Conservation (phyloP, 2,888 invertebrate genomes). For the Morpho helenor region DNA sequence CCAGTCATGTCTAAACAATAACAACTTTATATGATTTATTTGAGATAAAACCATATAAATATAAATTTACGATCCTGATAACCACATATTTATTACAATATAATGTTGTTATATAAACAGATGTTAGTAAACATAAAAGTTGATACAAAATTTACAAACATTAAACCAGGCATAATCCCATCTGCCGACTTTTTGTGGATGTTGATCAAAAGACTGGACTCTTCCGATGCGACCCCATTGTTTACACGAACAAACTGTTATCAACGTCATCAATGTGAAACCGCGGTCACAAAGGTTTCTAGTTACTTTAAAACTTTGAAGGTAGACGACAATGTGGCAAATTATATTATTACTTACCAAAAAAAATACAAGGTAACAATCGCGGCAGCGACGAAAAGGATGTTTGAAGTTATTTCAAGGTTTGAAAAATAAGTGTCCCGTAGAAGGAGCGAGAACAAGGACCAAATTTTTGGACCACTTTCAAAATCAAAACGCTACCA, state of each 20-base stretch:
- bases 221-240: constrained; percentile 25
- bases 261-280: constrained; percentile 74
- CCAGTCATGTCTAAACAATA: no score
- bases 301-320: constrained; percentile 41
- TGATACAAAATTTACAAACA: no score
- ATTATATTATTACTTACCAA: background rate
- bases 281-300: constrained; percentile 44
- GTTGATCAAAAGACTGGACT: background rate
- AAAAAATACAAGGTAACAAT: background rate
- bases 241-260: constrained; percentile 40
- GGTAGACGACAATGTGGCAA: constrained; percentile 59
- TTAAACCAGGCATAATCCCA: no score
- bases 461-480: background rate
- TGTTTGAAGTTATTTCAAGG: constrained; percentile 9
- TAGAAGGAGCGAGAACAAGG: no score
- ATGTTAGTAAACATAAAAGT: no score
- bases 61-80: no score
- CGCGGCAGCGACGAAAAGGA: background rate
- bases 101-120: no score
- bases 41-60: no score
- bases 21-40: no score
- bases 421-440: constrained; percentile 11
- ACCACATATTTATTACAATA: no score
- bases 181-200: no score
- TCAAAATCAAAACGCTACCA: background rate